phyloP scores from a whole-genome alignment of 92 coral and sea anemone genomes.

The Paramuricea clavata region DNA sequence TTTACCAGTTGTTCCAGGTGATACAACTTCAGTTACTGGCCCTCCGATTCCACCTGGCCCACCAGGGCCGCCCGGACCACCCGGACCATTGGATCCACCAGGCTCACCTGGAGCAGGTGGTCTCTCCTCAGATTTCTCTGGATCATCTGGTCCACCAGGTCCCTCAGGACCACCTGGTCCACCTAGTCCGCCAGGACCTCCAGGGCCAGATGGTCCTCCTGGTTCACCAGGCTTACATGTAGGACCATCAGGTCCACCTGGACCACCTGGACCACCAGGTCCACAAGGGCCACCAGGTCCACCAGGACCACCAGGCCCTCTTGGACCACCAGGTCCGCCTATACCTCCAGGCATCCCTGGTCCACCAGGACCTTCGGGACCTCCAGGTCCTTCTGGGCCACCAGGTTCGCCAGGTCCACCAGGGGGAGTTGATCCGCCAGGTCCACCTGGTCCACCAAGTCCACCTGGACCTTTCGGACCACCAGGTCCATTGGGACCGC shows the following conservation, averaged over 20 bases:
- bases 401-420: slow-evolving; percentile 43
- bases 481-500: slow-evolving; percentile 37
- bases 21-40: too few species aligned
- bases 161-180: slow-evolving; percentile 84
- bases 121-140: slow-evolving; percentile 66
- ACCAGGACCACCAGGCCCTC: slow-evolving; percentile 57
- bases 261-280: slow-evolving; percentile 66
- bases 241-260: slow-evolving; percentile 60
- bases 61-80: slow-evolving; percentile 52
- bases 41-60: slow-evolving; percentile 21
- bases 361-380: slow-evolving; percentile 43
- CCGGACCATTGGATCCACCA: slow-evolving; percentile 81
- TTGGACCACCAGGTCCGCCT: slow-evolving; percentile 81
- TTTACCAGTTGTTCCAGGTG: slow-evolving; percentile 22
- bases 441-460: slow-evolving; percentile 39
- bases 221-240: slow-evolving; percentile 58
- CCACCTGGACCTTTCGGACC: slow-evolving; percentile 31
- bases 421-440: slow-evolving; percentile 23
- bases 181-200: slow-evolving; percentile 71
- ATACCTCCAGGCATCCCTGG: slow-evolving; percentile 55
- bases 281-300: slow-evolving; percentile 63
- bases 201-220: slow-evolving; percentile 55
- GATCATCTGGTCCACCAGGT: slow-evolving; percentile 62
- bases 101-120: slow-evolving; percentile 81
- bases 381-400: slow-evolving; percentile 42